phyloP scores from a whole-genome alignment of 1,140 invertebrate species.

The Spodoptera frugiperda region DNA sequence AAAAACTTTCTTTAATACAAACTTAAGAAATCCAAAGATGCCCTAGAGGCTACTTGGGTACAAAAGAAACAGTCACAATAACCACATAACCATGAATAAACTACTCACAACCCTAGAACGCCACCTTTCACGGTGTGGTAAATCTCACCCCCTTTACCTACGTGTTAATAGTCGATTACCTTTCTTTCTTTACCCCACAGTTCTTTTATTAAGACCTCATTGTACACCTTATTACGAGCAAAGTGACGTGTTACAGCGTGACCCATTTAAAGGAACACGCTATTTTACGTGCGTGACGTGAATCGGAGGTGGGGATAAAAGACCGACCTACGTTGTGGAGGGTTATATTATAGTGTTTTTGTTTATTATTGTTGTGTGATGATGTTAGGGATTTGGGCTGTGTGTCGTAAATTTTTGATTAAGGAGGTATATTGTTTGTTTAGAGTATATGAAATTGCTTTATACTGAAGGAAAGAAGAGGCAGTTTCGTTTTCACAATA shows the following conservation, averaged over 20 bases:
- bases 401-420: not conserved
- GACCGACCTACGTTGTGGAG: not conserved
- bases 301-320: not conserved
- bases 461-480: too few relatives aligned
- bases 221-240: constrained; percentile 14
- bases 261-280: constrained; percentile 4
- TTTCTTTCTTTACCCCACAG: constrained; percentile 7
- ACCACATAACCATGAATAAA: not conserved
- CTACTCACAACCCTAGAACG: not conserved
- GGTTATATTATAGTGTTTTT: not conserved
- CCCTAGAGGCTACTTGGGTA: too few relatives aligned
- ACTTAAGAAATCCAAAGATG: too few relatives aligned
- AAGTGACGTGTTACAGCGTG: constrained; percentile 2
- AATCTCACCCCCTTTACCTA: not conserved
- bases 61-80: not conserved
- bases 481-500: too few relatives aligned
- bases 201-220: constrained; percentile 29
- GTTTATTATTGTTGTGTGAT: not conserved
- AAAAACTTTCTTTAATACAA: too few relatives aligned
- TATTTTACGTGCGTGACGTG: constrained; percentile 19
- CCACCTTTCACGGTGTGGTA: not conserved
- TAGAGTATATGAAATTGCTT: too few relatives aligned
- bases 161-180: constrained; percentile 12
- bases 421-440: too few relatives aligned
- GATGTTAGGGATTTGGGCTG: not conserved